Evolutionary conservation across 1,140 invertebrate species (phyloP).

Genomic region (Globodera ellingtonae): DNA sequence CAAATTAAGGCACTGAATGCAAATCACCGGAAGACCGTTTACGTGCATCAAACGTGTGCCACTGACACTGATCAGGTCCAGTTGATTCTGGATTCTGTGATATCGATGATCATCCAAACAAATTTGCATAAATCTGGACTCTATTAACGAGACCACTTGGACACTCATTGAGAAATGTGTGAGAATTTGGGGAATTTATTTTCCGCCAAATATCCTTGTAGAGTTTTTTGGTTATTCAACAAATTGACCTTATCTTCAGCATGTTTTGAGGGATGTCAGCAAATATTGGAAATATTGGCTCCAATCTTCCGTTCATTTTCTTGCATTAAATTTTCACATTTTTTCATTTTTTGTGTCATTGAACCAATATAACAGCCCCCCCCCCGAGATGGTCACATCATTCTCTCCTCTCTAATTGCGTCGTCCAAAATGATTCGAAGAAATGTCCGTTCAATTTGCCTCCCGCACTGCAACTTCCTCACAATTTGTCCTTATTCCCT

Average conservation of each 20-base stretch:
- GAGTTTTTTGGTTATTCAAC: too few species aligned
- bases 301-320: not conserved
- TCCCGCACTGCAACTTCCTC: too few species aligned
- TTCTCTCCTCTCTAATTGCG: too few species aligned
- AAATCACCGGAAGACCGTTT: conserved; percentile 66
- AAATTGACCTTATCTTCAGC: too few species aligned
- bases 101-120: conserved; percentile 57
- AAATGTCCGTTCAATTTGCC: not conserved
- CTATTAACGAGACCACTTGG: conserved; percentile 29
- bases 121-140: conserved; percentile 57
- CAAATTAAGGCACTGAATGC: conserved; percentile 72
- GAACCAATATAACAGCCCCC: not conserved
- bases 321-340: not conserved
- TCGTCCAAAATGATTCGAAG: not conserved
- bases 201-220: too few species aligned
- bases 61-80: conserved; percentile 66
- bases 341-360: not conserved
- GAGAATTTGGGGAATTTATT: too few species aligned
- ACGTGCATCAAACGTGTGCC: conserved; percentile 69
- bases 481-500: not conserved
- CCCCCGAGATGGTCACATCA: too few species aligned
- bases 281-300: not conserved
- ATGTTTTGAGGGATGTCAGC: too few species aligned
- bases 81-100: conserved; percentile 54
- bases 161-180: too few species aligned